A percentile compares a stretch with the other conserved stretches of the same genome.
phyloP scores from a whole-genome alignment of 2,797 vertebrate species.

The Enteromius treurensis region DNA sequence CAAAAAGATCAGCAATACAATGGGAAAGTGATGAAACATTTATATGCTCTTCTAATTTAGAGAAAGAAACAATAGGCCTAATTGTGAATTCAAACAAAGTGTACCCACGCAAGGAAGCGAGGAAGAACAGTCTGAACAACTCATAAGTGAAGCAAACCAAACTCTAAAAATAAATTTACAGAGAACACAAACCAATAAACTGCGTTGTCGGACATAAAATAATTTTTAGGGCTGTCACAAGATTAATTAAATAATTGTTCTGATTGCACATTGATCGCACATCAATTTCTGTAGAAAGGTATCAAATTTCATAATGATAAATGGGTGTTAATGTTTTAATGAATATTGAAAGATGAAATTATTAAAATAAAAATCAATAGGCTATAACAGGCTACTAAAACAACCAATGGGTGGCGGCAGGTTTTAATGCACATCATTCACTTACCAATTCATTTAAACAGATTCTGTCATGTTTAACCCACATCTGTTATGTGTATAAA shows the following conservation, averaged over 20 bases:
- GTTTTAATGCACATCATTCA: neutral
- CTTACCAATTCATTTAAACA: neutral
- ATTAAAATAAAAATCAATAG: neutral
- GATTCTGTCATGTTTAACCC: constrained; percentile 3
- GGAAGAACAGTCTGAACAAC: neutral
- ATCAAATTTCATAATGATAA: too few species aligned
- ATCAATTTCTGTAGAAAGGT: neutral
- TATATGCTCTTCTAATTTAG: neutral
- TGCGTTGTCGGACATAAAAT: neutral
- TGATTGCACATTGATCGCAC: neutral
- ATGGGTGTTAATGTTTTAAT: neutral
- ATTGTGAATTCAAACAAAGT: constrained; percentile 6
- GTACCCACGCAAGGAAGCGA: neutral
- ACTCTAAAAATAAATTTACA: neutral
- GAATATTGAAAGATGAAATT: neutral
- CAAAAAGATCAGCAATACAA: constrained; percentile 9
- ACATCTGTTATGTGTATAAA: neutral
- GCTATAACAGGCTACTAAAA: neutral
- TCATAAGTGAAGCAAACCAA: neutral
- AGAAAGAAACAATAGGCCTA: constrained; percentile 4
- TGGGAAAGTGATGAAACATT: neutral
- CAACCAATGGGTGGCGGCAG: neutral
- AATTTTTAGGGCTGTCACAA: neutral
- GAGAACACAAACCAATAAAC: neutral
- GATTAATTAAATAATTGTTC: neutral